Evolutionary conservation across 2,888 invertebrate genomes (phyloP).

Genomic region (Orchesellides sinensis): DNA sequence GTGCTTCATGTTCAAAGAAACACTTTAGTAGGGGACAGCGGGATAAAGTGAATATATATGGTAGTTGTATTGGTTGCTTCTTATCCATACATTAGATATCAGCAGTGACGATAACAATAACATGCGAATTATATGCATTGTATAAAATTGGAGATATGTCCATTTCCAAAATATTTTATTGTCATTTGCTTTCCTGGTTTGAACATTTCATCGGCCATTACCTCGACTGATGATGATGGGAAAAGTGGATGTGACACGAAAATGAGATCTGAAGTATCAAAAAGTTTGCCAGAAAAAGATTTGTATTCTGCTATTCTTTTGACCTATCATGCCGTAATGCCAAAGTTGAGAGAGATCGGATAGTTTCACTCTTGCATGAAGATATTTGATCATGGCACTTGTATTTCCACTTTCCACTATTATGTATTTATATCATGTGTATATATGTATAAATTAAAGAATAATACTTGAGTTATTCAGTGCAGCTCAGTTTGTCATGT

Average conservation of each 20-base stretch:
- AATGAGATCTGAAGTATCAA: constrained; percentile 1
- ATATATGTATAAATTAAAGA: no score
- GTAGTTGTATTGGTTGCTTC: no score
- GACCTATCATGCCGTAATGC: neutral
- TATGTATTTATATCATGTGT: neutral
- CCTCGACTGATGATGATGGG: constrained; percentile 3
- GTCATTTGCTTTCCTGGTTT: constrained; percentile 10
- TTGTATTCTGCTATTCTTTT: neutral
- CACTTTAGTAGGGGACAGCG: no score
- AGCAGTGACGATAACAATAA: neutral
- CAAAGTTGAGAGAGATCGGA: constrained; percentile 2
- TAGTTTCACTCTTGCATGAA: no score
- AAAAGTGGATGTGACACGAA: constrained; percentile 27
- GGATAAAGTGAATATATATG: neutral
- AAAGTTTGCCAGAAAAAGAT: constrained; percentile 31
- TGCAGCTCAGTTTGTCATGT: neutral
- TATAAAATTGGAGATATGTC: neutral
- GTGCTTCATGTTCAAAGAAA: neutral
- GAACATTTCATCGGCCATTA: neutral
- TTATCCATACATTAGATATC: neutral
- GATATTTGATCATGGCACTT: no score
- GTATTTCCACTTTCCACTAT: no score
- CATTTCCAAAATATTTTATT: constrained; percentile 23
- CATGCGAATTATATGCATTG: neutral
- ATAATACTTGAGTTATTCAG: no score